A percentile compares a stretch with the other conserved stretches of the same genome.
phyloP scores from a whole-genome alignment of 1,140 invertebrate genomes.

The Drosophila ambigua region DNA sequence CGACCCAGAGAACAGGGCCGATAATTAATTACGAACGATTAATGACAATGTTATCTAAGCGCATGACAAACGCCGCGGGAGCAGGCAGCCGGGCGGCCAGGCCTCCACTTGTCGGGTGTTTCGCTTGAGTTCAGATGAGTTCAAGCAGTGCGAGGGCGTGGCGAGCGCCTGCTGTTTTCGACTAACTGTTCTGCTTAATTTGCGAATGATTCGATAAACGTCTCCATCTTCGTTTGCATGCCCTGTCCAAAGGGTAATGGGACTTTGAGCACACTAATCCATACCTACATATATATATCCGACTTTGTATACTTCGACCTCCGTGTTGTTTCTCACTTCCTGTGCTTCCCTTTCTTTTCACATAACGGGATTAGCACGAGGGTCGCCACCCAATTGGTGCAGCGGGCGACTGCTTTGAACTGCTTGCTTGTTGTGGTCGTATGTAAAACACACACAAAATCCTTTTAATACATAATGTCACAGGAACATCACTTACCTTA shows the following conservation, averaged over 20 bases:
- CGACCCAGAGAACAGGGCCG: constrained; percentile 14
- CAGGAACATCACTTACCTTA: constrained; percentile 35
- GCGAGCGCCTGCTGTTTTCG: constrained; percentile 32
- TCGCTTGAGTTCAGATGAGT: constrained; percentile 63
- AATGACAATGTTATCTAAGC: constrained; percentile 74
- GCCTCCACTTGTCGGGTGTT: constrained; percentile 31
- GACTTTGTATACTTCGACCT: too few relatives aligned
- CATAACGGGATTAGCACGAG: too few relatives aligned
- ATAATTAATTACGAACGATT: constrained; percentile 79
- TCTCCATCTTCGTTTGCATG: constrained; percentile 8
- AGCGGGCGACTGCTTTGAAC: constrained; percentile 29
- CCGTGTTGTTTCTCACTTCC: too few relatives aligned
- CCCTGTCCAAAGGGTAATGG: not conserved
- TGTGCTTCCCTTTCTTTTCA: too few relatives aligned
- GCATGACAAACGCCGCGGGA: constrained; percentile 57
- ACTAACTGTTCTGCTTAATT: constrained; percentile 50
- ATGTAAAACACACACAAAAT: constrained; percentile 59
- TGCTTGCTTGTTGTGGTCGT: constrained; percentile 27
- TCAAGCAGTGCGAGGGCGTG: constrained; percentile 58
- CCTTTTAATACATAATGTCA: constrained; percentile 73
- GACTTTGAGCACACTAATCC: too few relatives aligned
- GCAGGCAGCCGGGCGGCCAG: constrained; percentile 4
- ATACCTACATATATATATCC: too few relatives aligned
- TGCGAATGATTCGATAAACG: constrained; percentile 55
- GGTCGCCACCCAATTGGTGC: too few relatives aligned